Evolutionary conservation across 2,888 invertebrate genomes (phyloP).

Genomic region (Crematogaster levior): DNA sequence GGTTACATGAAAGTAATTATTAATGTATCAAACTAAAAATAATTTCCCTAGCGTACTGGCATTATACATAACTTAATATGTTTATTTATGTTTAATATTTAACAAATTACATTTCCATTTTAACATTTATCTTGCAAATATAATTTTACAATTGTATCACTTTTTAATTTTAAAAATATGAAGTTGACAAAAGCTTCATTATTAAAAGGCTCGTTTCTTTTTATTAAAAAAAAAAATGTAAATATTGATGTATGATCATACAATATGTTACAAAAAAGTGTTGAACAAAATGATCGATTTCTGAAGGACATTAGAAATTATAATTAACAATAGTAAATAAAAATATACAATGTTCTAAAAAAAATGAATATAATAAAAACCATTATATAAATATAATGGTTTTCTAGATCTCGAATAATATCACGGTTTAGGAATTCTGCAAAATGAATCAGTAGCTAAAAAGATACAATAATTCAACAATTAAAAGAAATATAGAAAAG

Average conservation of each 20-base stretch:
- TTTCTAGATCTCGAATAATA: not conserved
- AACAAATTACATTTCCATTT: not conserved
- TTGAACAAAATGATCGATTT: not conserved
- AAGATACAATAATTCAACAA: not conserved
- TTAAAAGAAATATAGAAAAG: not conserved
- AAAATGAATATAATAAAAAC: no score
- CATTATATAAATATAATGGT: no score
- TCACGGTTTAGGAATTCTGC: not conserved
- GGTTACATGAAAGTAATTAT: slow-evolving; percentile 3
- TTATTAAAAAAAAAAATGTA: not conserved
- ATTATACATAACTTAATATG: not conserved
- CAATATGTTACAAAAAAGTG: not conserved
- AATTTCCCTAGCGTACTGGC: not conserved
- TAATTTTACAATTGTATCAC: not conserved
- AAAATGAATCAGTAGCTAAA: not conserved
- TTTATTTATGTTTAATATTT: not conserved
- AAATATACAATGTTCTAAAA: not conserved
- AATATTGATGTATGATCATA: not conserved
- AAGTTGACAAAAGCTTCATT: not conserved
- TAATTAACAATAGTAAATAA: not conserved
- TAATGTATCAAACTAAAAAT: slow-evolving; percentile 5
- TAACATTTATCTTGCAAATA: not conserved
- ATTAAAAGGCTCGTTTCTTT: not conserved
- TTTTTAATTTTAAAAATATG: not conserved
- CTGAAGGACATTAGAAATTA: not conserved